Conservation (phyloP, 2,888 invertebrate species). For the Pharmacophagus antenor region DNA sequence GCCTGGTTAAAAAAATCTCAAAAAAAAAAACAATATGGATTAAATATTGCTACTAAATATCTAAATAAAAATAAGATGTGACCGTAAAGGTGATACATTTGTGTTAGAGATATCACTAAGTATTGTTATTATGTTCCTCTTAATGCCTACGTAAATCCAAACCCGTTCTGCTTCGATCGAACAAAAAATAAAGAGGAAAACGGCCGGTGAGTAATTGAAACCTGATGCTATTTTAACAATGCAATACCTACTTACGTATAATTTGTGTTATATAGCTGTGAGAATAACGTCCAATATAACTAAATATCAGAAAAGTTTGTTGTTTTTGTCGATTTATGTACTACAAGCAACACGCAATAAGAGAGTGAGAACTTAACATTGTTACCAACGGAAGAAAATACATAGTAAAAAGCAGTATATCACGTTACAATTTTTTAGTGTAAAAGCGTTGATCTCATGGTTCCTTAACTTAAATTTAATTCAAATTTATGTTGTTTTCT, state of each 20-base stretch:
- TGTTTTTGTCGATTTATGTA: background rate
- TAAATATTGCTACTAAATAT: no score
- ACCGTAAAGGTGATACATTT: background rate
- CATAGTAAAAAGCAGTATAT: background rate
- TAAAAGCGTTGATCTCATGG: background rate
- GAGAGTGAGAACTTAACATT: background rate
- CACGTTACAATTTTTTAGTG: background rate
- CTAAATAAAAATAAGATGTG: background rate
- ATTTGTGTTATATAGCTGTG: slow-evolving; percentile 8
- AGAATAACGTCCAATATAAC: background rate
- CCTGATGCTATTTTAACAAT: slow-evolving; percentile 19
- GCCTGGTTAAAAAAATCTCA: no score
- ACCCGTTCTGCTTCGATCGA: slow-evolving; percentile 24
- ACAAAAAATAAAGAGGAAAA: slow-evolving; percentile 34
- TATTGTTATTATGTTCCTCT: slow-evolving; percentile 18
- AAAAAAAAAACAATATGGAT: no score
- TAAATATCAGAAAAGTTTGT: slow-evolving; percentile 3
- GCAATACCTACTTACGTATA: slow-evolving; percentile 15
- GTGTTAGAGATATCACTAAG: slow-evolving; percentile 8
- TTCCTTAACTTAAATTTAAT: background rate
- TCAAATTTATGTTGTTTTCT: background rate
- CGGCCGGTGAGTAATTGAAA: slow-evolving; percentile 36
- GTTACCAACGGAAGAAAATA: background rate
- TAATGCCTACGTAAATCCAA: slow-evolving; percentile 23
- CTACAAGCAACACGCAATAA: background rate